Base-by-base conservation (phyloP, 2,113 vertebrate genomes). In the Mesitornis unicolor region DNA sequence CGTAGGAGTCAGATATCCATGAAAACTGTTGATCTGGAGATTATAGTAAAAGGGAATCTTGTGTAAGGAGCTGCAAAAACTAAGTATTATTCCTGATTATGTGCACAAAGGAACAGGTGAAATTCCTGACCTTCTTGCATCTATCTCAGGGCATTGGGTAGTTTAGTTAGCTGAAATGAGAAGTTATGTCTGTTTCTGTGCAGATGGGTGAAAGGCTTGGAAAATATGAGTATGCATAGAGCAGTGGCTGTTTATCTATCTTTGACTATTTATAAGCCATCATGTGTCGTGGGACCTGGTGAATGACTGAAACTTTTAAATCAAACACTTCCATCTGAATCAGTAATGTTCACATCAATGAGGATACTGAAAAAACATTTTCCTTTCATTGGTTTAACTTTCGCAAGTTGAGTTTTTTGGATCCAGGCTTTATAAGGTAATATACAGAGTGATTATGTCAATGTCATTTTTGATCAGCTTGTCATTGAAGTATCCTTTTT, bases 381-480 rank as follows among this genome's bases (percentile, higher is more conserved):
- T 71, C 20, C 53, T 38, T 71, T 90, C 11, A 2, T 13, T 45
- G 33, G 17, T 57, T 76, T 79, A 36, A 36, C 13, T 80, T 77
- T 10, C 1, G 0, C 4, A 40, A 31, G 11, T 26, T 71, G 47
- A 59, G 5, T 5, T 48, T 75, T 70, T 79, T 77, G 5, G 3
- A 48, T 91, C 15, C 6, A 45, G 36, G 16, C 18, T 70, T 88
- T 59, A 20, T 36, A 14, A 18, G 18, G 22, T 42, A n/a, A 53
- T 56, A 40, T 17, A 21, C 53, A 54, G 6, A 68, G 4, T 0
- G 0, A 53, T 80, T 43, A 5, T 51, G 59, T 54, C 45, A 63
- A 13, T 64, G 18, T 25, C 4, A 33, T 54, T 68, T 86, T 86
- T 65, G 3, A 64, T 74, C 50, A 71, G 9, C 8, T 74, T 81